Evolutionary conservation across 1,140 invertebrate genomes (phyloP), one percentile per base, ranked within the genome.

Genomic region (Drosophila mayri): DNA sequence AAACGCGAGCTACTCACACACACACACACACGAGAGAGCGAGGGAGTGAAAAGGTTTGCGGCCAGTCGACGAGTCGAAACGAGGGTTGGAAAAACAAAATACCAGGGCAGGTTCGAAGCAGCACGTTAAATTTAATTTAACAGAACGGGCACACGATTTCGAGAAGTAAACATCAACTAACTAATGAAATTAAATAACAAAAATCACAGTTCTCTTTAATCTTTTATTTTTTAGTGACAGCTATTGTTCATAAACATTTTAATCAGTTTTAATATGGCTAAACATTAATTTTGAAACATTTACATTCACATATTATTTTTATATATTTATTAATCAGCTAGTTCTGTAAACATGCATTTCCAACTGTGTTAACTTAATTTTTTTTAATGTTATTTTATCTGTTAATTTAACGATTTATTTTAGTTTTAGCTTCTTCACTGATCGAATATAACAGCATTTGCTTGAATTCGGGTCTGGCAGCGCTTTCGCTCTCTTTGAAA

Each of bases 71-170:
- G 22, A 32, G 49, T 54, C 32, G 14, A 1, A 16, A n/a, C 72
- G 28, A 85, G 81, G 81, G 81, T 50, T 85, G 82, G 62, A 47
- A 14, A 40, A 20, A 43, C 52, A 32, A 25, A 10, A 20, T 22
- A 40, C 68, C 49, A 38, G 37, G 64, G 49, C 28, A 28, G 61
- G 25, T 37, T 5, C n/a, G 52, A 1, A 10, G n/a, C 22, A n/a
- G 35, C 54, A n/a, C 54, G 37, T 2, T 37, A 37, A 20, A 10
- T 22, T 54, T 0, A 37, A 2, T 25, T 4, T 25, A 7, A 11
- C 25, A 9, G 10, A 16, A 38, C 20, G 52, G 52, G 20, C 52
- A 55, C 35, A 55, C 40, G n/a, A 1, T 11, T 18, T 18, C 18
- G 1, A 11, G 2, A 1, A 18, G n/a, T 4, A 18, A 18, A 35